Evolutionary conservation across 2,797 vertebrate genomes (phyloP).

Genomic region (Sternarchorhynchus goeldii): DNA sequence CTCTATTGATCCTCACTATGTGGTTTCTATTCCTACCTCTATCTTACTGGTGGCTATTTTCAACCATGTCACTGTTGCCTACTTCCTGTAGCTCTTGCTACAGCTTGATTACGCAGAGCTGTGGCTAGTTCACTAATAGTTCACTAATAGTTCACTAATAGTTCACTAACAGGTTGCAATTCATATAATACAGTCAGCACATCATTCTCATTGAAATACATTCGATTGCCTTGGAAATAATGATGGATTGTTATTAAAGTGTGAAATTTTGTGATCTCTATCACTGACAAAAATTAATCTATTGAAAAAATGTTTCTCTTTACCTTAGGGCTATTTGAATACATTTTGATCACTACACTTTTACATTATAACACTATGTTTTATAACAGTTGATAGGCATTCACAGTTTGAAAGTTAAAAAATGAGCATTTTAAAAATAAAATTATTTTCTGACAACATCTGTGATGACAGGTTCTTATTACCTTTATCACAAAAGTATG

Average conservation of each 20-base stretch:
- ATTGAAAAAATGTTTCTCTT: no score
- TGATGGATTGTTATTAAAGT: no score
- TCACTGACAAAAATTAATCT: no score
- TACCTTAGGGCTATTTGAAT: no score
- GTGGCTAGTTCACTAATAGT: neutral
- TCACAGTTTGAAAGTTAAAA: no score
- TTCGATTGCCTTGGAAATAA: no score
- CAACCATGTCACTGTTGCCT: conserved; percentile 17
- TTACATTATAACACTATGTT: no score
- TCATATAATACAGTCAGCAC: neutral
- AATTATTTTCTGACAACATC: conserved; percentile 17
- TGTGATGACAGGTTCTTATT: conserved; percentile 13
- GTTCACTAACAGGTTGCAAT: neutral
- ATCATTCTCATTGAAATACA: no score
- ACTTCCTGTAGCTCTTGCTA: neutral
- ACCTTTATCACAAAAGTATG: neutral
- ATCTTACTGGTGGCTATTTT: conserved; percentile 39
- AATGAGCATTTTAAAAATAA: neutral
- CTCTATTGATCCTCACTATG: conserved; percentile 57
- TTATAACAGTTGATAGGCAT: no score
- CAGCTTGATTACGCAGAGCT: neutral
- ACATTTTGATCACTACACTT: no score
- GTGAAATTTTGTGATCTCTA: no score
- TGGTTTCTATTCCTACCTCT: conserved; percentile 33
- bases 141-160: no score